Conservation (phyloP, 2,797 vertebrate species). For the Notolabrus celidotus region DNA sequence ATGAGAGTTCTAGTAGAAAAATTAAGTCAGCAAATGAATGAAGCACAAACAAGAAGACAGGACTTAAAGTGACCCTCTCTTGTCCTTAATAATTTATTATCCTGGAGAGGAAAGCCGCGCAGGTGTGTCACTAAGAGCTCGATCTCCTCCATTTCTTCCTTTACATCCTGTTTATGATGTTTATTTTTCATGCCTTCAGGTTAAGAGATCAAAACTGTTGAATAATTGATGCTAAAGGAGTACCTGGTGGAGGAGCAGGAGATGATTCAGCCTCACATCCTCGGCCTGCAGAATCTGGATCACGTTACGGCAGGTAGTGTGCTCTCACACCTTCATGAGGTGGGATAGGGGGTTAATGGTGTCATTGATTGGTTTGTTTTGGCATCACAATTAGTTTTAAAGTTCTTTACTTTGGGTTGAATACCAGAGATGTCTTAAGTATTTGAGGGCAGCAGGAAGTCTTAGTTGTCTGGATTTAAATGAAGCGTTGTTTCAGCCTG, state of each 20-base stretch:
- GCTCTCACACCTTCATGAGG: no score
- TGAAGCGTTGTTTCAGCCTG: no score
- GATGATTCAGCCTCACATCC: background rate
- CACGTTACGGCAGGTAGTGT: no score
- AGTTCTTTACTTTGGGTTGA: no score
- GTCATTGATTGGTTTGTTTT: no score
- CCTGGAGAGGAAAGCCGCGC: background rate
- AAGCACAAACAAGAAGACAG: conserved; percentile 7
- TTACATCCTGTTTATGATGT: background rate
- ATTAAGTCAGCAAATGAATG: no score
- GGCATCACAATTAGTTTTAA: no score
- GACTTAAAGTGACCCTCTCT: conserved; percentile 18
- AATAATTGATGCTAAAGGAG: conserved; percentile 59
- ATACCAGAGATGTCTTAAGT: no score
- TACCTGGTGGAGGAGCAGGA: conserved; percentile 1
- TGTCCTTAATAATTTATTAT: conserved; percentile 59
- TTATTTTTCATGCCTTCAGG: conserved; percentile 33
- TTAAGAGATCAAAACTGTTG: conserved; percentile 30
- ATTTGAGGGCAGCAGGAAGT: no score
- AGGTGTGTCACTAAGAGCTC: conserved; percentile 25
- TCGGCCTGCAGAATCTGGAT: background rate
- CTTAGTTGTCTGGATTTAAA: no score
- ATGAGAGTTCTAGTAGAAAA: no score
- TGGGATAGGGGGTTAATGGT: no score
- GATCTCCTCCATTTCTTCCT: conserved; percentile 9